Percentiles rank a stretch among this genome's conserved stretches.
These are phyloP conservation scores for Brachymystax lenok DNA, from an alignment of 2,797 vertebrate species.

Conservation along the genomic window DNA sequence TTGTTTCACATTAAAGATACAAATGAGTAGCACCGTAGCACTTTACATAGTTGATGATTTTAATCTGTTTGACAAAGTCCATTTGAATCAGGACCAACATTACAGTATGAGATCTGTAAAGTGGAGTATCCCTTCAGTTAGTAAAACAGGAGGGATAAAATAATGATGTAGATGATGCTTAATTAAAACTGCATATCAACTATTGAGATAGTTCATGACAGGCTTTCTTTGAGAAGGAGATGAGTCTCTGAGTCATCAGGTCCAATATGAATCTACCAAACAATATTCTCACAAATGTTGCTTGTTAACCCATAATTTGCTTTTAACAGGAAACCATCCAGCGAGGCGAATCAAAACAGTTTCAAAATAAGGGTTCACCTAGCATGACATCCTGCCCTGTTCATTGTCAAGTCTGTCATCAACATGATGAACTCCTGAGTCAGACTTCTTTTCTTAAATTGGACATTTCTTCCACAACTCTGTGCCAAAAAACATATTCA, in stretches of 20 bases:
- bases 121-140: conserved; percentile 7
- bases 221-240: background rate
- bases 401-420: conserved; percentile 52
- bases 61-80: conserved; percentile 7
- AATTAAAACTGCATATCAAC: conserved; percentile 15
- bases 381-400: conserved; percentile 40
- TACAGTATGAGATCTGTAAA: background rate
- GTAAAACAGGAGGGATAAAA: background rate
- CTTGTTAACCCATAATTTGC: conserved; percentile 26
- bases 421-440: conserved; percentile 50
- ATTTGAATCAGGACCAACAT: conserved; percentile 10
- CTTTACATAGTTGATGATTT: background rate
- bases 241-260: background rate
- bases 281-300: background rate
- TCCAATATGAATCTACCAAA: background rate
- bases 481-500: conserved; percentile 61
- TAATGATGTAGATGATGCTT: conserved; percentile 8
- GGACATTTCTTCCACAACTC: conserved; percentile 56
- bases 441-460: conserved; percentile 40
- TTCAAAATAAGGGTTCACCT: conserved; percentile 30
- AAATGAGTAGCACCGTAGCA: background rate
- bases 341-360: conserved; percentile 22
- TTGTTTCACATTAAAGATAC: background rate
- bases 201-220: background rate
- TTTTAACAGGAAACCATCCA: conserved; percentile 24